Conservation (phyloP, 2,888 invertebrate species). For the Caenorhabditis panamensis region DNA sequence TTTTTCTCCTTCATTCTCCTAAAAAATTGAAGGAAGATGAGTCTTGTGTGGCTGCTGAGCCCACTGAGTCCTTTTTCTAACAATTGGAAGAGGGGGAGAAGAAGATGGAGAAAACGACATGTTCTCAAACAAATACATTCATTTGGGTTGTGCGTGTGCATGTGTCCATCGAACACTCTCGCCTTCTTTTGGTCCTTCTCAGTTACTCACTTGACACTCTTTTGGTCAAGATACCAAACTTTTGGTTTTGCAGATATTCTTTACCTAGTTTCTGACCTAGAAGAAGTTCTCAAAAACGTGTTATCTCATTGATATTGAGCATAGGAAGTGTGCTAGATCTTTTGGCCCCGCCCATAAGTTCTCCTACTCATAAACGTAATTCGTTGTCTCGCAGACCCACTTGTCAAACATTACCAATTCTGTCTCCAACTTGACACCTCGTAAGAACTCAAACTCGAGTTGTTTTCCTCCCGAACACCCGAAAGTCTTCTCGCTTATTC, state of each 20-base stretch:
- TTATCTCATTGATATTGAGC: too few species aligned
- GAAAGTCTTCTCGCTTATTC: constrained; percentile 14
- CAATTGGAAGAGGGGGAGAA: constrained; percentile 7
- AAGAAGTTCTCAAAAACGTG: too few species aligned
- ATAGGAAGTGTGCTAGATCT: too few species aligned
- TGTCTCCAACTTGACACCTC: constrained; percentile 8
- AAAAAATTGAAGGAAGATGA: not conserved
- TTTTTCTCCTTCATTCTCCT: not conserved
- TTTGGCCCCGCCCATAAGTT: too few species aligned
- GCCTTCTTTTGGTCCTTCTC: not conserved
- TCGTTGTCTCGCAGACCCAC: too few species aligned
- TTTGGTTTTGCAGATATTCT: too few species aligned
- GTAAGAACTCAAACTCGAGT: too few species aligned
- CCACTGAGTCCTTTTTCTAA: constrained; percentile 7
- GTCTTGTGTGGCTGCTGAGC: not conserved
- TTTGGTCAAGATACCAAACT: not conserved
- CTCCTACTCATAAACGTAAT: too few species aligned
- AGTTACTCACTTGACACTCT: not conserved
- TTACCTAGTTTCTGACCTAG: too few species aligned
- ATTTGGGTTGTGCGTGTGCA: constrained; percentile 23
- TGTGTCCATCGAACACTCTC: constrained; percentile 20
- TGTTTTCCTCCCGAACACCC: constrained; percentile 1
- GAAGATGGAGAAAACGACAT: constrained; percentile 8
- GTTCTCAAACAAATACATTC: constrained; percentile 57
- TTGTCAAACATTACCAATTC: not conserved